Evolutionary conservation across 1,140 invertebrate genomes (phyloP), one percentile per base, ranked within the genome.

Genomic region (Leguminivora glycinivorella): DNA sequence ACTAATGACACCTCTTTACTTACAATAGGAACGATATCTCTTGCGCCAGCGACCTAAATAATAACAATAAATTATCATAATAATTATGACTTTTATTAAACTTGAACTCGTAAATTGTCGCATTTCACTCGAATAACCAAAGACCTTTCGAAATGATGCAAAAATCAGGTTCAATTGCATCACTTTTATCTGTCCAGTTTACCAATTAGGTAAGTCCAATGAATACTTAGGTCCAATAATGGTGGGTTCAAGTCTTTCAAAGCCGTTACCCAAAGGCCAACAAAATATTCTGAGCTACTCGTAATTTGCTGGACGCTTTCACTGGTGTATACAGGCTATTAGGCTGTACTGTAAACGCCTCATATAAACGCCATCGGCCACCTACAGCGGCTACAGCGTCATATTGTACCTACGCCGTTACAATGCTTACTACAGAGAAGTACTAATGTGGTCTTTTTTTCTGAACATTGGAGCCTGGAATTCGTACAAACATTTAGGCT

Each of bases 81-180:
- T 29, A 63, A 63, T 63, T 29, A 63, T 63, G 25, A 63, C 58
- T 26, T 63, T 63, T 63, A 29, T 63, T 63, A 63, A 63, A 63
- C 58, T 63, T 63, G 58, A 29, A 63, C 58, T 63, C 58, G 24
- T 63, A 63, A 63, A 63, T 63, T 52, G 26, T n/a, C 25, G 24
- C 25, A n/a, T 63, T 63, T 63, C 29, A 63, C 58, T 63, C 25
- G 58, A n/a, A 63, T 26, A 52, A 52, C 47, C 47, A 60, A 60
- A 26, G 12, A n/a, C 56, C 56, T 60, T 60, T 60, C 56, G 14
- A 29, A 60, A n/a, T 60, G 25, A 63, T 17, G 58, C 26, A 63
- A 63, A 22, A 63, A 29, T 17, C 58, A 34, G 22, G 58, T 63
- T 63, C 26, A 31, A 63, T 63, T 63, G 58, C 58, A 63, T 63